phyloP scores from a whole-genome alignment of 2,888 invertebrate species.

The Tetragonisca angustula region DNA sequence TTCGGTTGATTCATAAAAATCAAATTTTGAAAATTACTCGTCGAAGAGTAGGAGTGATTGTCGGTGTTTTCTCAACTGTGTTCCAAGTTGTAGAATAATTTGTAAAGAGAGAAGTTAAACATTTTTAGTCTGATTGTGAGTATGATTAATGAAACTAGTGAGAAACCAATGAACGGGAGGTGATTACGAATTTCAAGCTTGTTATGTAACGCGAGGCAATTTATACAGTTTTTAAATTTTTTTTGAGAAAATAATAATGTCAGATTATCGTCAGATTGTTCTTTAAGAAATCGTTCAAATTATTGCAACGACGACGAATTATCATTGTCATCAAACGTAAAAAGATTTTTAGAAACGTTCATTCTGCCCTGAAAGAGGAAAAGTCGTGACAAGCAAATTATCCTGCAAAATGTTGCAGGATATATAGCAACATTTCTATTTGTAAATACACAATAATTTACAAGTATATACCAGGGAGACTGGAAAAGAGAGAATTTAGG shows the following conservation, averaged over 20 bases:
- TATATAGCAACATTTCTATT: no score
- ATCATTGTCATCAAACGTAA: no score
- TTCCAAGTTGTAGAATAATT: neutral
- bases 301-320: no score
- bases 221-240: neutral
- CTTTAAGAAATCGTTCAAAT: no score
- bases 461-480: no score
- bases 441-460: no score
- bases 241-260: neutral
- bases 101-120: neutral
- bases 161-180: slow-evolving; percentile 4
- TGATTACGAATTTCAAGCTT: neutral
- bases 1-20: neutral
- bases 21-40: neutral
- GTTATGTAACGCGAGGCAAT: neutral
- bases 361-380: no score
- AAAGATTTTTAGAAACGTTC: no score
- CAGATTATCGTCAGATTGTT: no score
- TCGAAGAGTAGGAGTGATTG: neutral
- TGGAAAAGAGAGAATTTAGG: no score
- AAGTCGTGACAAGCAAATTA: no score
- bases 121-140: neutral
- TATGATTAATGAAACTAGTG: slow-evolving; percentile 14
- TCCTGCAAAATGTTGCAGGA: no score
- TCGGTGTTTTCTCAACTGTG: neutral